Evolutionary conservation across 1,140 invertebrate genomes (phyloP), one percentile per base, ranked within the genome.

Genomic region (Leptonema lineaticorne): DNA sequence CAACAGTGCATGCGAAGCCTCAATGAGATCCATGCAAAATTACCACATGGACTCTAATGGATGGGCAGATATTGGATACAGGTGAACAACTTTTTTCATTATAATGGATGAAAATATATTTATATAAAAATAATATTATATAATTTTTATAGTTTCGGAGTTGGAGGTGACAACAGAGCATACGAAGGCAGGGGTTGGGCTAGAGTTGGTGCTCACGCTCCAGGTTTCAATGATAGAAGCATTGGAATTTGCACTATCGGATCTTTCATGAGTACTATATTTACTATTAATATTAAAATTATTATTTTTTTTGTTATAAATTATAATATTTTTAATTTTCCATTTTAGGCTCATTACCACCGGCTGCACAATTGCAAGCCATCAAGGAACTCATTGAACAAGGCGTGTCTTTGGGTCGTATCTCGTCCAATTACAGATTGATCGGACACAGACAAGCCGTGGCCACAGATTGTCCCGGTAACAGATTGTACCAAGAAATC

Each of bases 101-200:
- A n/a, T n/a, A n/a, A n/a, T n/a, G n/a, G n/a, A n/a, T n/a, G n/a
- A n/a, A n/a, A n/a, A n/a, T n/a, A n/a, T n/a, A n/a, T n/a, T n/a
- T n/a, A n/a, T n/a, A n/a, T n/a, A n/a, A n/a, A n/a, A n/a, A n/a
- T n/a, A n/a, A n/a, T n/a, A n/a, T n/a, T n/a, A n/a, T n/a, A n/a
- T n/a, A n/a, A n/a, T n/a, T n/a, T 50, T 50, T 50, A 57, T 68
- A 92, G 87, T 77, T 95, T 94, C 76, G 84, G 88, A n/a, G 83
- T 92, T 5, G 92, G 92, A 2, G 89, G 89, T n/a, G 90, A 94
- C 67, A 90, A 90, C 1, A 80, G 83, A 11, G 87, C 87, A 7
- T 94, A 92, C 73, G 85, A 88, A 68, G 92, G 90, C 1, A 83
- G 91, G 24, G 90, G 90, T 0, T 95, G 91, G 87, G 83, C 87